These are phyloP conservation scores for Dastarcus helophoroides DNA, from an alignment of 2,888 invertebrate genomes.

Conservation along the genomic window DNA sequence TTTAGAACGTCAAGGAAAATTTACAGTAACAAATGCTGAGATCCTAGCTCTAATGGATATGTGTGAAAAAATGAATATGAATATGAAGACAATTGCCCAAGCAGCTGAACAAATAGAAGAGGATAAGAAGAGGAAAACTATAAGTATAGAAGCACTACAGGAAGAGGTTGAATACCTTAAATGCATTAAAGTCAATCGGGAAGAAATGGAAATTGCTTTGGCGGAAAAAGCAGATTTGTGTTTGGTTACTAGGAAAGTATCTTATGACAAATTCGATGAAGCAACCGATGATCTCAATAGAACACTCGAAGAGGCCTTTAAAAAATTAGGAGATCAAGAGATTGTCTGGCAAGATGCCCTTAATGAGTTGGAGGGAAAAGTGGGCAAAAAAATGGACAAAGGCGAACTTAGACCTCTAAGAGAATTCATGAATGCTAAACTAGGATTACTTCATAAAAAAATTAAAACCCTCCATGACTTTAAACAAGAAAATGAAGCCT, in stretches of 20 bases:
- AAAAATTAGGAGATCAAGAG: conserved; percentile 37
- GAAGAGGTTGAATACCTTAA: background rate
- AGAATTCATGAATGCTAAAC: conserved; percentile 51
- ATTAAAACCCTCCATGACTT: conserved; percentile 47
- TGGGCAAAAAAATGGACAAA: conserved; percentile 56
- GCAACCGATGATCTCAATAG: background rate
- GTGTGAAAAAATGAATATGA: too few relatives aligned
- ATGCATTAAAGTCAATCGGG: background rate
- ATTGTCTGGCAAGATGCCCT: conserved; percentile 53
- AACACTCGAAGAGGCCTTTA: background rate
- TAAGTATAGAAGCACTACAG: too few relatives aligned
- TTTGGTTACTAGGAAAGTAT: conserved; percentile 1
- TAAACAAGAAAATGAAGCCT: conserved; percentile 55
- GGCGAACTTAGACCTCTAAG: conserved; percentile 51
- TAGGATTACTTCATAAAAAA: conserved; percentile 49
- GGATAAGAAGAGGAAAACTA: too few relatives aligned
- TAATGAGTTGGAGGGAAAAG: conserved; percentile 53
- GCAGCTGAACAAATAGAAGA: too few relatives aligned
- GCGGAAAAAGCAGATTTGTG: background rate
- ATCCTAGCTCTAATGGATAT: too few relatives aligned
- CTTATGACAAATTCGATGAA: conserved; percentile 1
- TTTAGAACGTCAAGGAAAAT: too few relatives aligned
- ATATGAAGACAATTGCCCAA: too few relatives aligned
- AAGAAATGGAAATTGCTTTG: conserved; percentile 1
- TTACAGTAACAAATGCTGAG: too few relatives aligned